Evolutionary conservation across 2,113 vertebrate species (phyloP).

Genomic region (Callochromis pleurospilus): DNA sequence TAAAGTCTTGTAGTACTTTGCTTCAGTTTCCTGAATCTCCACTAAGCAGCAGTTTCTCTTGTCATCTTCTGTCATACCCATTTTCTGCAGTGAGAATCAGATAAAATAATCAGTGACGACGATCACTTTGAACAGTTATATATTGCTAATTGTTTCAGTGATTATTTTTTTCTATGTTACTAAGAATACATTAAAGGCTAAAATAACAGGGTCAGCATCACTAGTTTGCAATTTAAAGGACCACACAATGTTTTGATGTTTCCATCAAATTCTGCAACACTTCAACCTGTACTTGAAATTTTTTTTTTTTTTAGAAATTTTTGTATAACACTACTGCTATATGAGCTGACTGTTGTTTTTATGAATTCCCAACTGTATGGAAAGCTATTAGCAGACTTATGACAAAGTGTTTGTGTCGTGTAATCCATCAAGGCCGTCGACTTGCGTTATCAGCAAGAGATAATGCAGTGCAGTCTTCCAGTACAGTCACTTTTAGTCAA

Average conservation of each 20-base stretch:
- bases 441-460: background rate
- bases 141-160: background rate
- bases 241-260: background rate
- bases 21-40: slow-evolving; percentile 95
- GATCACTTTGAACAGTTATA: background rate
- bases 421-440: background rate
- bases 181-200: background rate
- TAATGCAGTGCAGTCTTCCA: background rate
- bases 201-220: background rate
- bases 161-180: background rate
- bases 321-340: background rate
- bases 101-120: background rate
- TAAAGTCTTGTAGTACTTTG: slow-evolving; percentile 94
- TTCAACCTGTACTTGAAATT: background rate
- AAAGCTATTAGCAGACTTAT: background rate
- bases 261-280: background rate
- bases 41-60: slow-evolving; percentile 93
- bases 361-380: background rate
- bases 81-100: slow-evolving; percentile 75
- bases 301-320: background rate
- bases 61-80: slow-evolving; percentile 97
- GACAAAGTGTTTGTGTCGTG: background rate
- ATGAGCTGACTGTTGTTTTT: background rate
- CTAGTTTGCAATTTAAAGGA: background rate
- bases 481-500: background rate